phyloP scores from a whole-genome alignment of 1,140 invertebrate species.

The Lepidotrigona ventralis region DNA sequence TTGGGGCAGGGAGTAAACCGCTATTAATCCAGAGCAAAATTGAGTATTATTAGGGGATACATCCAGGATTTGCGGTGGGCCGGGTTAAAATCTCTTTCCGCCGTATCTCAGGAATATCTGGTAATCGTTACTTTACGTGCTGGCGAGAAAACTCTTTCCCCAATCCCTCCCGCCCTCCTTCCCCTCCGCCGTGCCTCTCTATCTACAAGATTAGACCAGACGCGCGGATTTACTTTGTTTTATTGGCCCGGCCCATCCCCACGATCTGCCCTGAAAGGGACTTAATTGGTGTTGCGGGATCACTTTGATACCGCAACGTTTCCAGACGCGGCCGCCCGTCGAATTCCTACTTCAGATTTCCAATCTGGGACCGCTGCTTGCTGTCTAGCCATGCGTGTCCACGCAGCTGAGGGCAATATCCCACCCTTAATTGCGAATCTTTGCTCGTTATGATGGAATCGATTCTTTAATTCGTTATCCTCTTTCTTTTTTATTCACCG shows the following conservation, averaged over 20 bases:
- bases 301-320: slow-evolving; percentile 56
- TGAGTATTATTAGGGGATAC: slow-evolving; percentile 79
- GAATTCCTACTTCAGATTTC: slow-evolving; percentile 54
- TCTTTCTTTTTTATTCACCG: too few relatives aligned
- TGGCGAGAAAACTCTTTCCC: slow-evolving; percentile 45
- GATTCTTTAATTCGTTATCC: neutral
- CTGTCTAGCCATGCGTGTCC: neutral
- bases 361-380: slow-evolving; percentile 35
- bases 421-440: slow-evolving; percentile 16
- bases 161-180: too few relatives aligned
- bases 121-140: slow-evolving; percentile 66
- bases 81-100: slow-evolving; percentile 76
- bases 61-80: slow-evolving; percentile 75
- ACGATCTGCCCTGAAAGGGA: slow-evolving; percentile 66
- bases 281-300: slow-evolving; percentile 73
- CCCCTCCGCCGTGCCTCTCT: slow-evolving; percentile 45
- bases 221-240: slow-evolving; percentile 74
- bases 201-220: slow-evolving; percentile 73
- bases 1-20: slow-evolving; percentile 73
- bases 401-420: neutral
- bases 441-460: neutral
- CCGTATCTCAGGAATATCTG: slow-evolving; percentile 75
- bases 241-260: slow-evolving; percentile 67
- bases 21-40: slow-evolving; percentile 80
- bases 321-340: slow-evolving; percentile 44